Evolutionary conservation across 2,113 vertebrate genomes (phyloP), one percentile per base, ranked within the genome.

Genomic region (Fregata magnificens): DNA sequence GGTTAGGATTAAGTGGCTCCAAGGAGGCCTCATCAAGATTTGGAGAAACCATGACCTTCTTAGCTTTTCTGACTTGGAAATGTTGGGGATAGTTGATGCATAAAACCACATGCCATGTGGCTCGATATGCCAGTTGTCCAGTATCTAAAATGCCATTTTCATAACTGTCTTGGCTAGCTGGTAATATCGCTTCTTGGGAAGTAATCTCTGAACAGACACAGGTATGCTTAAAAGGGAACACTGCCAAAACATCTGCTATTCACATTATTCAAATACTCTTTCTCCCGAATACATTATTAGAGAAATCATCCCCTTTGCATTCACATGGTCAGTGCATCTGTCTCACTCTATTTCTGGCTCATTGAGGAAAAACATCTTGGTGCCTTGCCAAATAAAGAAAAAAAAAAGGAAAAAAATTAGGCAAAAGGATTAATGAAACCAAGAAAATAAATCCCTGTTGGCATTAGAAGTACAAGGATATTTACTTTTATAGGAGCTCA

Each of bases 191-290:
- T 78, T 79, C 44, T 79, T 49, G 18, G 78, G 53, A 94, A 81
- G n/a, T 22, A 56, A 65, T 14, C 21, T 58, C 65, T 84, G 49
- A 81, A 26, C 25, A 85, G 44, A 72, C 38, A 34, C 26, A 88
- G 89, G 91, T 92, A 91, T 11, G n/a, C 72, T 61, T 77, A n/a
- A 79, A 88, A 87, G 69, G 42, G 44, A 95, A 55, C 31, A n/a
- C 19, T 91, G 95, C 80, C 91, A 92, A 93, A 92, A 70, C 29
- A 81, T 78, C 73, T 84, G 82, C 55, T 76, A 42, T 44, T 55
- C 31, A 63, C 40, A 73, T 80, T 78, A 63, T 76, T 95, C 72
- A 78, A 95, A 90, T 29, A 83, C 12, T 45, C 32, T n/a, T 94
- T 67, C 47, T 81, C 59, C 14, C 58, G 67, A 78, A 53, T 52